These are phyloP conservation scores for Neodiprion lecontei DNA, from an alignment of 1,140 invertebrate genomes.

Conservation along the genomic window DNA sequence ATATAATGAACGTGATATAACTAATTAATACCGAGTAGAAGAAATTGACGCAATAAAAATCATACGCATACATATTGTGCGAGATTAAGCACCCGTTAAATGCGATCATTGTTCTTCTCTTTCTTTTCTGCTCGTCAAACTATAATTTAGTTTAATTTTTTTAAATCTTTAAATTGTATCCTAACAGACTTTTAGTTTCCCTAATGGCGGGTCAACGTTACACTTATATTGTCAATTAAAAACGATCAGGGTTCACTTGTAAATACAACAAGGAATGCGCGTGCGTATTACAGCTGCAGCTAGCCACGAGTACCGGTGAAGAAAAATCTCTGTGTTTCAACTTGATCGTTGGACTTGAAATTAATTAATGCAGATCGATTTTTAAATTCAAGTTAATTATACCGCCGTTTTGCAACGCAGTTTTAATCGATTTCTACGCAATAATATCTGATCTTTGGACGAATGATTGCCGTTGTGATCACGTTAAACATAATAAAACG, in stretches of 20 bases:
- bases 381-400: too few species aligned
- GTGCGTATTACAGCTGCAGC: too few species aligned
- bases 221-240: neutral
- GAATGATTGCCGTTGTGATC: neutral
- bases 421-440: neutral
- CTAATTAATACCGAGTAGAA: neutral
- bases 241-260: neutral
- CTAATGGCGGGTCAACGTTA: neutral
- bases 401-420: too few species aligned
- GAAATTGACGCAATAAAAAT: neutral
- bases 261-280: neutral
- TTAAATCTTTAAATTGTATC: neutral
- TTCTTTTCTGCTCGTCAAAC: neutral
- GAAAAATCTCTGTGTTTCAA: too few species aligned
- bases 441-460: neutral
- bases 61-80: neutral
- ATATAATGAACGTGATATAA: neutral
- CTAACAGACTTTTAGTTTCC: slow-evolving; percentile 1
- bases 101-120: neutral
- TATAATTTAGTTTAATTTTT: neutral
- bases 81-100: neutral
- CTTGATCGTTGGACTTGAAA: too few species aligned
- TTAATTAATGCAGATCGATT: too few species aligned
- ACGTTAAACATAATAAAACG: too few species aligned
- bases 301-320: too few species aligned